Conservation (phyloP, 2,113 vertebrate species). For the Macrotis lagotis region DNA sequence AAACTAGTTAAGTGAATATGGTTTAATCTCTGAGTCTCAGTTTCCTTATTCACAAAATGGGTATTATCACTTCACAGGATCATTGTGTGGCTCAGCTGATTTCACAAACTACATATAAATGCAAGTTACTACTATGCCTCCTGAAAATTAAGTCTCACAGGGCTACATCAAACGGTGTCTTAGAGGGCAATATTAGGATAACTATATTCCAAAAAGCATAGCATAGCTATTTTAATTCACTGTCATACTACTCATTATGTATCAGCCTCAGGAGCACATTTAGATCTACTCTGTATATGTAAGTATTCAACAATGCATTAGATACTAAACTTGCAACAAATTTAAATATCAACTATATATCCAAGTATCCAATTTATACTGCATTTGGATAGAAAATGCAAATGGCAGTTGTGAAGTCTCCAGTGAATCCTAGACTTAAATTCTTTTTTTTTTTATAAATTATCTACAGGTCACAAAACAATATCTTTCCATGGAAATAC, state of each 20-base stretch:
- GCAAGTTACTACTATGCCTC: background rate
- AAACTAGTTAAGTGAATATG: background rate
- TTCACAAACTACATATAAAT: background rate
- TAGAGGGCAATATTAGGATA: conserved; percentile 29
- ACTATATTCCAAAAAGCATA: conserved; percentile 61
- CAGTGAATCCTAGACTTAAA: conserved; percentile 49
- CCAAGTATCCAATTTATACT: conserved; percentile 54
- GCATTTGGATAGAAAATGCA: conserved; percentile 46
- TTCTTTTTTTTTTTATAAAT: conserved; percentile 62
- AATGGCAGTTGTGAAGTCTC: conserved; percentile 28
- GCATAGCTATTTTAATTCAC: background rate
- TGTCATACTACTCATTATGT: conserved; percentile 23
- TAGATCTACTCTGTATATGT: background rate
- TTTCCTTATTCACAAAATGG: background rate
- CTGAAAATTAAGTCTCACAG: background rate
- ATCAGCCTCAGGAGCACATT: conserved; percentile 27
- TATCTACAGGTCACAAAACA: background rate
- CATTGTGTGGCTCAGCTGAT: background rate
- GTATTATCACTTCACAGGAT: background rate
- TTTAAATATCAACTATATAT: conserved; percentile 38
- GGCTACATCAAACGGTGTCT: background rate
- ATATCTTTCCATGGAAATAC: background rate
- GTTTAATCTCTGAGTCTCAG: background rate
- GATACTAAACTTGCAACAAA: conserved; percentile 52
- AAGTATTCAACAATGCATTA: conserved; percentile 56